A percentile compares a stretch with the other conserved stretches of the same genome.
Evolutionary conservation across 2,797 vertebrate species (phyloP).

Genomic region (Acipenser transmontanus): DNA sequence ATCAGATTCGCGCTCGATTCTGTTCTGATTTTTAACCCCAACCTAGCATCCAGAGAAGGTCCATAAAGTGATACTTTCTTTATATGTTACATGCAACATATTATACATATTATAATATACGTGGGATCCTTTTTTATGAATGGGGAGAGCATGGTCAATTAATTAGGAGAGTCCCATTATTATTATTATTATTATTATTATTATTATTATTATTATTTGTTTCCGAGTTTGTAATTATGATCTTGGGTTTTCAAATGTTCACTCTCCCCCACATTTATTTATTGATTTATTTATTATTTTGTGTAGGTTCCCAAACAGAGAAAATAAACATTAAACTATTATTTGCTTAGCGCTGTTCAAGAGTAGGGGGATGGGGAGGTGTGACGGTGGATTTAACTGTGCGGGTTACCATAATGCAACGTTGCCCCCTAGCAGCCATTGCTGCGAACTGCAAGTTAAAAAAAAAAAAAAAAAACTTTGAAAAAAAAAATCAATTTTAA

Average conservation of each 20-base stretch:
- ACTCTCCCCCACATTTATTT: not conserved
- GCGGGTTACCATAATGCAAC: slow-evolving; percentile 21
- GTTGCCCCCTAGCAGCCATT: slow-evolving; percentile 33
- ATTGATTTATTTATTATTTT: not conserved
- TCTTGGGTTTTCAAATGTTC: no score
- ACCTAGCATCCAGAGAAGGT: slow-evolving; percentile 47
- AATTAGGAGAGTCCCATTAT: no score
- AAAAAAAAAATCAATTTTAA: no score
- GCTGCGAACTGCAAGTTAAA: slow-evolving; percentile 3
- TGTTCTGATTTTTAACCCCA: slow-evolving; percentile 61
- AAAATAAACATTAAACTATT: no score
- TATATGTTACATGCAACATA: slow-evolving; percentile 14
- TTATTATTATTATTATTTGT: no score
- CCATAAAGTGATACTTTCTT: slow-evolving; percentile 49
- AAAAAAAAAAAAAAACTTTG: not conserved
- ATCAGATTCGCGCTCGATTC: slow-evolving; percentile 57
- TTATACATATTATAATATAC: no score
- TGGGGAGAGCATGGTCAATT: slow-evolving; percentile 1
- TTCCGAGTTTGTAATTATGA: no score
- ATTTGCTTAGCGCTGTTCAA: no score
- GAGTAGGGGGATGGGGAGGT: not conserved
- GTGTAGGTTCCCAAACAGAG: no score
- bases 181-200: no score
- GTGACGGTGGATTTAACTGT: not conserved
- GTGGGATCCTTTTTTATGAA: slow-evolving; percentile 37